A percentile compares a stretch with the other conserved stretches of the same genome.
Conservation (phyloP, 2,888 invertebrate genomes). For the Cryptocephalus primarius region DNA sequence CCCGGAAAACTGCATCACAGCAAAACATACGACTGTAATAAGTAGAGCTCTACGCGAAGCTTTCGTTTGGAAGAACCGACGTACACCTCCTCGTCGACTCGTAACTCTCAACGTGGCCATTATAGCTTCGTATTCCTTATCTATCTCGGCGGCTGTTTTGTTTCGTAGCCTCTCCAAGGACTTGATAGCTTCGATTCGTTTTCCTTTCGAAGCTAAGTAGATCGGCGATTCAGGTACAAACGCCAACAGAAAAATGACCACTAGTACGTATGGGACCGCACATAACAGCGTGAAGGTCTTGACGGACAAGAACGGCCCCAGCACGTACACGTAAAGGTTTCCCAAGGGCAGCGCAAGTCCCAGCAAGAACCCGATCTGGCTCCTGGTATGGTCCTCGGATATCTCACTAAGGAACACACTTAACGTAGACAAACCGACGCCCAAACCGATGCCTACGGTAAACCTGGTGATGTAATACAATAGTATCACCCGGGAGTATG, state of each 20-base stretch:
- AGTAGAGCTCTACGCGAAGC: conserved; percentile 25
- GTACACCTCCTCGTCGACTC: not conserved
- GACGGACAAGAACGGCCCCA: conserved; percentile 46
- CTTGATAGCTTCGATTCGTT: conserved; percentile 47
- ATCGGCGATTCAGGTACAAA: conserved; percentile 21
- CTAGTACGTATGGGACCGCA: conserved; percentile 15
- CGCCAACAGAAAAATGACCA: conserved; percentile 14
- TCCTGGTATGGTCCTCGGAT: conserved; percentile 64
- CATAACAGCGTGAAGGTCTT: conserved; percentile 15
- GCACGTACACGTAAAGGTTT: conserved; percentile 51
- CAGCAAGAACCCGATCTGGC: conserved; percentile 56
- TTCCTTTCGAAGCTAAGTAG: conserved; percentile 33
- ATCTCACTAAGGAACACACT: conserved; percentile 83
- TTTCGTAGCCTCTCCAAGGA: conserved; percentile 35
- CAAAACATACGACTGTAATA: conserved; percentile 28
- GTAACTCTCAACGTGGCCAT: not conserved
- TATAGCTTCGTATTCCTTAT: not conserved
- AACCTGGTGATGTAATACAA: conserved; percentile 41
- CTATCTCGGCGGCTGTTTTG: conserved; percentile 31
- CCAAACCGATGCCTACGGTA: conserved; percentile 51
- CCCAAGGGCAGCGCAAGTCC: conserved; percentile 59
- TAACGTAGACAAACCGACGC: conserved; percentile 57
- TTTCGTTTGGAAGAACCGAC: not conserved
- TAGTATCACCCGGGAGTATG: too few relatives aligned
- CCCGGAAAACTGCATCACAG: conserved; percentile 40